Base-by-base conservation (phyloP, 2,888 invertebrate species). In the Imbricaverruca yamaguchii region DNA sequence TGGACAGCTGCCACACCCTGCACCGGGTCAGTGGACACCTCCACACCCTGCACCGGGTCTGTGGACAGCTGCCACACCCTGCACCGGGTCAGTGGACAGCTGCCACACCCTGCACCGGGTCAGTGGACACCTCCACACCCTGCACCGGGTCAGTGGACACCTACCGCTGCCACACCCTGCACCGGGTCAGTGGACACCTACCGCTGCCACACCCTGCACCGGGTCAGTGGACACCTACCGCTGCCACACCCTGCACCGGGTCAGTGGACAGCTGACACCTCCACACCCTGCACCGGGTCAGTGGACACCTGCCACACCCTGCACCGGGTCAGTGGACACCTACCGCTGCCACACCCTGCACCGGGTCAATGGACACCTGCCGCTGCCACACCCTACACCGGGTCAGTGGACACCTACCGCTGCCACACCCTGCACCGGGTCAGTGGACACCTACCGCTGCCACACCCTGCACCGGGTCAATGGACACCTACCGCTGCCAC, bases 291-390 rank as follows among this genome's bases (percentile, higher is more conserved):
- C 98, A 98, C 86, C n/a, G n/a, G n/a, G n/a, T n/a, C n/a, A n/a
- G n/a, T n/a, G n/a, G n/a, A n/a, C n/a, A n/a, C n/a, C 83, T 95
- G 95, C 0, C 98, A 98, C 87, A 93, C 97, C 80, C 89, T 97
- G 79, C 98, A 98, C 86, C n/a, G n/a, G n/a, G n/a, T n/a, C n/a
- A n/a, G n/a, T n/a, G n/a, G n/a, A n/a, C n/a, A 97, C 96, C 0
- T 98, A 97, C 88, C 91, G 97, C 83, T 95, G 95, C 0, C 98
- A 98, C 87, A 93, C 97, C 80, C 89, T 97, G 79, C 98, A 98
- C 86, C n/a, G n/a, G n/a, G n/a, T n/a, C n/a, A n/a, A n/a, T n/a
- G n/a, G n/a, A n/a, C n/a, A 97, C 96, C 0, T 98, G 97, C 88
- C 91, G 97, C 83, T 95, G 95, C 0, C 98, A 98, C 87, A 93